Evolutionary conservation across 2,888 invertebrate genomes (phyloP).

Genomic region (Hemistola chrysoprasaria): DNA sequence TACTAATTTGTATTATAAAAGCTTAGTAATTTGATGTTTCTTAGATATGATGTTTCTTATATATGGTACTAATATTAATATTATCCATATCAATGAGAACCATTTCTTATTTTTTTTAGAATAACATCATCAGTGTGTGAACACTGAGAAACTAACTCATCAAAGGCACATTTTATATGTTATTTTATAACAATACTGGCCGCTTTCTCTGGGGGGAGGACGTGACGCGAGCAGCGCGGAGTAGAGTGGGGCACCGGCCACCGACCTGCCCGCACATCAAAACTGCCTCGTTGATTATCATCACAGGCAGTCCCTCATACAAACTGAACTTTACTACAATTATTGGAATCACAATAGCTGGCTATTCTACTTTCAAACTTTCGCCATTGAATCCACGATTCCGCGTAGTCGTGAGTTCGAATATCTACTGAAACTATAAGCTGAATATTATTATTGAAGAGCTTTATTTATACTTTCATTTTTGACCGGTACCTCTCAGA

Average conservation of each 20-base stretch:
- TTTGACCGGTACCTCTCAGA: conserved; percentile 6
- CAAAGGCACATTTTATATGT: too few relatives aligned
- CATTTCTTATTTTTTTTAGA: too few relatives aligned
- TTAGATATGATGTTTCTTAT: too few relatives aligned
- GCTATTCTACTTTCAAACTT: conserved; percentile 19
- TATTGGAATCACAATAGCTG: conserved; percentile 15
- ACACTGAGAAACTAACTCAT: conserved; percentile 1
- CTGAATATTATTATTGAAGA: conserved; percentile 1
- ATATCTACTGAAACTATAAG: conserved; percentile 1
- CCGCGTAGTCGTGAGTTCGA: conserved; percentile 16
- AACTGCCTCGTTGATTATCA: conserved; percentile 5
- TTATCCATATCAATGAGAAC: too few relatives aligned
- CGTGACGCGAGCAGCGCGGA: conserved; percentile 1
- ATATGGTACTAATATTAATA: too few relatives aligned
- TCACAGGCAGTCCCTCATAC: conserved; percentile 7
- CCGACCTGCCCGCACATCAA: conserved; percentile 14
- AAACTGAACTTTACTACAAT: conserved; percentile 1
- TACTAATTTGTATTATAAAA: too few relatives aligned
- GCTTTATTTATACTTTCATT: neutral
- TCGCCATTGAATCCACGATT: conserved; percentile 15
- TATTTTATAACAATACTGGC: too few relatives aligned
- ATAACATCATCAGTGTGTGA: too few relatives aligned
- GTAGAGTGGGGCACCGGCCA: too few relatives aligned
- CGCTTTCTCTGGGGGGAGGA: conserved; percentile 14
- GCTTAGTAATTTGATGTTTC: too few relatives aligned